Percentiles rank a stretch among this genome's conserved stretches.
These are phyloP conservation scores for Thalpophila matura DNA, from an alignment of 2,888 invertebrate species.

Conservation along the genomic window DNA sequence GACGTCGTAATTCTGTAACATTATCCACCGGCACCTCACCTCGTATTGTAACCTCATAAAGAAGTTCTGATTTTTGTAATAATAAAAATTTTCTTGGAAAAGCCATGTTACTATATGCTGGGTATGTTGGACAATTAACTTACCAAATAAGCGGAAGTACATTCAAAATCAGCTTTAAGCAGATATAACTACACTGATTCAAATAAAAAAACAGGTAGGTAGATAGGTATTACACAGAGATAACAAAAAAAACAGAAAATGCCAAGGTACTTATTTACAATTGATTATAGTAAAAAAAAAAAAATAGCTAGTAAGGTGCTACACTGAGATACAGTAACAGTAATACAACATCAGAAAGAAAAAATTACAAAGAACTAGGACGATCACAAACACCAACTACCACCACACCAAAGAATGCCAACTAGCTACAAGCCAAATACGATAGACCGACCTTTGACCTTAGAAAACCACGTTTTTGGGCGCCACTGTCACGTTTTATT, in stretches of 20 bases:
- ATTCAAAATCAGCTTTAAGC: background rate
- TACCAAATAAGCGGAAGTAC: too few species aligned
- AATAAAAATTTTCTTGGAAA: background rate
- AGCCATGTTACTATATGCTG: background rate
- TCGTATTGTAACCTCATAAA: background rate
- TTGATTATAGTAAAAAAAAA: too few species aligned
- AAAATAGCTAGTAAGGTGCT: too few species aligned
- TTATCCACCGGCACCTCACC: too few species aligned
- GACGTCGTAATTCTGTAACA: too few species aligned
- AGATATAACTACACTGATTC: too few species aligned
- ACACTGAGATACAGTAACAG: too few species aligned
- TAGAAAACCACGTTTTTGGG: background rate
- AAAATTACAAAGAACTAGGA: background rate
- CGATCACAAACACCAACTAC: background rate
- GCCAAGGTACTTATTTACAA: too few species aligned
- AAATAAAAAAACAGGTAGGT: too few species aligned
- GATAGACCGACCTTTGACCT: background rate
- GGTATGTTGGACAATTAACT: background rate
- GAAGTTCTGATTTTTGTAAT: background rate
- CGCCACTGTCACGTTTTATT: background rate
- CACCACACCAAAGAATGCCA: background rate
- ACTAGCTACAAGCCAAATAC: constrained; percentile 1
- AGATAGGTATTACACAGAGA: too few species aligned
- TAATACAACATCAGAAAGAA: too few species aligned
- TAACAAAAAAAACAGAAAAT: too few species aligned